Evolutionary conservation across 2,113 vertebrate species (phyloP), one percentile per base, ranked within the genome.

Genomic region (Mustela nigripes): DNA sequence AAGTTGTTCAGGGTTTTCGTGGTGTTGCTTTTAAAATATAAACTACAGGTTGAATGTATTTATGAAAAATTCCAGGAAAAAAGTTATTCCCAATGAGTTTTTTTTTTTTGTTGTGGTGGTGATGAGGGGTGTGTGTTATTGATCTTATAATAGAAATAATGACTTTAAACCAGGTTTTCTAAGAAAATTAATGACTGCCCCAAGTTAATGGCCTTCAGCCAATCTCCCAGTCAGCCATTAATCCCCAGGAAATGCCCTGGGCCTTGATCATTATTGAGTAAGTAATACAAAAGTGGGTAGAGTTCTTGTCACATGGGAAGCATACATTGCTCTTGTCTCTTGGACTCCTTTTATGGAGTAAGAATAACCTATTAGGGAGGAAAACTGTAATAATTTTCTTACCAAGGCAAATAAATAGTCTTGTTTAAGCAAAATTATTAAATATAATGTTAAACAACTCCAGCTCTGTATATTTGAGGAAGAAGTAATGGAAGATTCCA

Each of bases 91-190:
- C 53, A 82, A 19, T 67, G 42, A 95, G 42, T 71, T 82, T 74
- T 60, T 60, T 42, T 5, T 42, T 42, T 36, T 36, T 65, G 36
- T 69, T 31, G 31, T 39, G 26, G 62, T 91, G 22, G 24, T 89
- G 62, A n/a, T 26, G 21, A 95, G 48, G 91, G 74, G 50, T 93
- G 85, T 94, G n/a, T 86, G 92, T 78, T 97, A 96, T 96, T 97
- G 96, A 95, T 97, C 91, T 96, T 97, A 82, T 93, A 97, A 97
- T 87, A 97, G 96, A 95, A 97, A 93, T 97, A 97, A 97, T 97
- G 96, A 90, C 82, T 96, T 97, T 83, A 97, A 63, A 83, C 50
- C 74, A 94, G 91, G 86, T 97, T 97, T 97, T 97, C 92, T 96
- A 65, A 96, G 96, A 96, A 97, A 97, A 98, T 95, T 97, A 98